phyloP scores from a whole-genome alignment of 2,113 vertebrate genomes.

The Otis tarda region DNA sequence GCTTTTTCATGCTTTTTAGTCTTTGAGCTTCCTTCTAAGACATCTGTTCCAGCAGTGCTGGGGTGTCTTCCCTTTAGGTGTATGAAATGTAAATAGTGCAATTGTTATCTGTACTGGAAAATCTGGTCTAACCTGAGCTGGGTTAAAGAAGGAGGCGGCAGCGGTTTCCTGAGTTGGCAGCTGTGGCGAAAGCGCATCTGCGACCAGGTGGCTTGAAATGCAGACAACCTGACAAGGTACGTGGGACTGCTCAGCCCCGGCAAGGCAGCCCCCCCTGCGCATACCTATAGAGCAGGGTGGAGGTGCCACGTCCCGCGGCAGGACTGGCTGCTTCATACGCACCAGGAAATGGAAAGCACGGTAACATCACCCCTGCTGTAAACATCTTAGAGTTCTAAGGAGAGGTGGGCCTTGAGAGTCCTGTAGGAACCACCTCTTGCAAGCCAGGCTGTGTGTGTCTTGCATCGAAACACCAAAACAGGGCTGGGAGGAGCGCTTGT shows the following conservation, averaged over 20 bases:
- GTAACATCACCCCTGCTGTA: not conserved
- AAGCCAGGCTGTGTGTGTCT: not conserved
- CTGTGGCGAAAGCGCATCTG: fast-evolving
- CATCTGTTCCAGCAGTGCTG: not conserved
- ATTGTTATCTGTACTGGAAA: slow-evolving; percentile 12
- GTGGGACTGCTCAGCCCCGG: not conserved
- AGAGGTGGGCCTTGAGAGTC: not conserved
- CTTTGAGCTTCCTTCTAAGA: not conserved
- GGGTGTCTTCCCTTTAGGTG: not conserved
- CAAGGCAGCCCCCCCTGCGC: not conserved
- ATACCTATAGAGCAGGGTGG: fast-evolving
- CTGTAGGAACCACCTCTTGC: not conserved
- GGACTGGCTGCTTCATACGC: not conserved
- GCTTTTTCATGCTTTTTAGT: not conserved
- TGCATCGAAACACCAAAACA: not conserved
- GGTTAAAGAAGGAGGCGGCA: not conserved
- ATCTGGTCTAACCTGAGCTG: slow-evolving; percentile 36
- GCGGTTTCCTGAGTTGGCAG: not conserved
- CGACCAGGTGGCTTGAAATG: fast-evolving
- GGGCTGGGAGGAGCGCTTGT: not conserved
- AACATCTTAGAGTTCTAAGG: not conserved
- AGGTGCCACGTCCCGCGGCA: fast-evolving
- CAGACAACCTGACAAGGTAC: not conserved
- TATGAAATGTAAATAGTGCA: slow-evolving; percentile 36
- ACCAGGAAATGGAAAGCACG: not conserved